Evolutionary conservation across 1,140 invertebrate genomes (phyloP).

Genomic region (Sesamia nonagrioides): DNA sequence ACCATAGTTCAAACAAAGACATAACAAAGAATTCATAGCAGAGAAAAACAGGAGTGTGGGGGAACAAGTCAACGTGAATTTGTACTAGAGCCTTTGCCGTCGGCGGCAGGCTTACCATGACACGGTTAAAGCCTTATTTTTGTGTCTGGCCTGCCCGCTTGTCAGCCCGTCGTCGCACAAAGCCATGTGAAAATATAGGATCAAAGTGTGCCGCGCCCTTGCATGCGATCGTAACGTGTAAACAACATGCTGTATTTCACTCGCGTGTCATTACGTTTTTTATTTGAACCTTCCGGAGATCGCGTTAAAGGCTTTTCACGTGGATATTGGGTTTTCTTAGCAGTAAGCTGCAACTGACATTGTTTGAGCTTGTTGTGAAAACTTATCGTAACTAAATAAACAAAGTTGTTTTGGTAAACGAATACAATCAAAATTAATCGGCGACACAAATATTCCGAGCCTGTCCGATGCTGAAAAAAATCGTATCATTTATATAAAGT

Average conservation of each 20-base stretch:
- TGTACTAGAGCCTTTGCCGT: constrained; percentile 84
- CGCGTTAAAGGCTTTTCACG: constrained; percentile 41
- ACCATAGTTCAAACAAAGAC: constrained; percentile 17
- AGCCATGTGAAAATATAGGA: constrained; percentile 86
- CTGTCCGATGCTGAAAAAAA: not conserved
- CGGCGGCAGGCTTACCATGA: constrained; percentile 85
- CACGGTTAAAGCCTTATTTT: constrained; percentile 87
- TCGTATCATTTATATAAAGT: constrained; percentile 18
- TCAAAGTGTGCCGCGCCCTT: constrained; percentile 78
- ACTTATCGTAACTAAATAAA: too few species aligned
- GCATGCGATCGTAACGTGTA: constrained; percentile 67
- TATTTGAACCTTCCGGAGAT: constrained; percentile 37
- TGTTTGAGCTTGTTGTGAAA: not conserved
- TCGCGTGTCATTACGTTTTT: constrained; percentile 55
- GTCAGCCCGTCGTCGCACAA: constrained; percentile 83
- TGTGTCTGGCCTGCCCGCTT: constrained; percentile 84
- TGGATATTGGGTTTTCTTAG: constrained; percentile 11
- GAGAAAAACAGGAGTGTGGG: constrained; percentile 60
- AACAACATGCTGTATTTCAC: constrained; percentile 60
- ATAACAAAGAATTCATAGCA: constrained; percentile 57
- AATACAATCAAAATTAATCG: not conserved
- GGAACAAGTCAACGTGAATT: constrained; percentile 81
- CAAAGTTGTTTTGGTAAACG: not conserved
- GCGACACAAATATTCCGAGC: not conserved
- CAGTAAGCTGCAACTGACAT: constrained; percentile 3